Evolutionary conservation across 1,140 invertebrate genomes (phyloP).

Genomic region (Brachionus koreanus): DNA sequence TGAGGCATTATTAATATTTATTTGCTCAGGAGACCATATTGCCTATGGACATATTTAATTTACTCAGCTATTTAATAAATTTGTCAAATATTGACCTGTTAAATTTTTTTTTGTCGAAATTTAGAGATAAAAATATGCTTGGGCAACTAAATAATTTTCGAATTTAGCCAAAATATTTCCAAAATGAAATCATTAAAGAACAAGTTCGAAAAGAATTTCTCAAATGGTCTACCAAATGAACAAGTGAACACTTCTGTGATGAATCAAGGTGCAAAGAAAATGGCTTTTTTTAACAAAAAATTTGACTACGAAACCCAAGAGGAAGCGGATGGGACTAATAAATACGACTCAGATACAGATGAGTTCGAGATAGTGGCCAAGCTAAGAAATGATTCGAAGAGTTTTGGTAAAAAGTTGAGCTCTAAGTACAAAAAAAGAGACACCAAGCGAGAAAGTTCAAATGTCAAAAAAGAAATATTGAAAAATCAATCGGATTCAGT

Average conservation of each 20-base stretch:
- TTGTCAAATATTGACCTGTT: neutral
- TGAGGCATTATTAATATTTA: neutral
- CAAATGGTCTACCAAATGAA: neutral
- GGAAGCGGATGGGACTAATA: neutral
- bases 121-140: neutral
- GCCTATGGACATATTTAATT: neutral
- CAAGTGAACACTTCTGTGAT: neutral
- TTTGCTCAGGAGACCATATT: neutral
- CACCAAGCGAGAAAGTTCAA: neutral
- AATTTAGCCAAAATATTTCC: neutral
- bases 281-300: conserved; percentile 19
- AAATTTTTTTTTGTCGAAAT: neutral
- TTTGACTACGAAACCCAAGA: neutral
- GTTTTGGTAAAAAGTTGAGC: conserved; percentile 17
- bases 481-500: neutral
- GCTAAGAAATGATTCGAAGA: neutral
- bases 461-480: neutral
- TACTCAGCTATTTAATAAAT: neutral
- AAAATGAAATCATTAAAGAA: conserved; percentile 8
- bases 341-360: neutral
- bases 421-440: conserved; percentile 34
- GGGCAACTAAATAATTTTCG: neutral
- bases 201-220: neutral
- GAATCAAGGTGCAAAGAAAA: neutral
- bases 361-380: neutral